Conservation (phyloP, 2,113 vertebrate genomes). For the Sorex fumeus region DNA sequence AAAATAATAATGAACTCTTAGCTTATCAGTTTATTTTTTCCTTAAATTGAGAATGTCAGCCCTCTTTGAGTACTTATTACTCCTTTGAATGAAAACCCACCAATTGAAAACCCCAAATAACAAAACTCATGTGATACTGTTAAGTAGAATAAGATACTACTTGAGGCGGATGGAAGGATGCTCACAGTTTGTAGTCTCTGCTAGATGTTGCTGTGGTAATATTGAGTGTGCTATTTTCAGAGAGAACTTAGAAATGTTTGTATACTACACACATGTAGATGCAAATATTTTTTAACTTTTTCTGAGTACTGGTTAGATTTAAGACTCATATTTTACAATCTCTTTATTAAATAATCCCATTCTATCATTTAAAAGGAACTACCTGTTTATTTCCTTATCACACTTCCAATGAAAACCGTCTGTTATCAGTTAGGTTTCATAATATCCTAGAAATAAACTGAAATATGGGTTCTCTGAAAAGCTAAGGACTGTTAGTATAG, state of each 20-base stretch:
- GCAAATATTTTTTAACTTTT: conserved; percentile 26
- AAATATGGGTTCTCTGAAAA: neutral
- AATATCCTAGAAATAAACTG: neutral
- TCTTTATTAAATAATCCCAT: conserved; percentile 46
- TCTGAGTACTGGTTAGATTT: conserved; percentile 8
- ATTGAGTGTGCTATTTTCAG: neutral
- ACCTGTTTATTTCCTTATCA: neutral
- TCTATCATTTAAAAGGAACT: neutral
- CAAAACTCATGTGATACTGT: neutral
- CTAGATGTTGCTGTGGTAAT: neutral
- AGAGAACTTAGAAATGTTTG: conserved; percentile 3
- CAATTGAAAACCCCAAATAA: neutral
- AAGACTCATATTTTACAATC: conserved; percentile 1
- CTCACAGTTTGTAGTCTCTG: neutral
- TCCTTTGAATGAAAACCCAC: conserved; percentile 38
- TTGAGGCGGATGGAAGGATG: neutral
- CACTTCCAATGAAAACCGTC: neutral
- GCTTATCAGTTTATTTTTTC: neutral
- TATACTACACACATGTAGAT: neutral
- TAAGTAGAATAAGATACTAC: neutral
- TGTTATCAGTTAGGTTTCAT: neutral
- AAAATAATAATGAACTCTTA: conserved; percentile 23
- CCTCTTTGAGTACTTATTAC: conserved; percentile 25
- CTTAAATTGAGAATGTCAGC: neutral
- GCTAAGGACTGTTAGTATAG: neutral